Base-by-base conservation (phyloP, 2,888 invertebrate species). In the Drosophila pullipes region DNA sequence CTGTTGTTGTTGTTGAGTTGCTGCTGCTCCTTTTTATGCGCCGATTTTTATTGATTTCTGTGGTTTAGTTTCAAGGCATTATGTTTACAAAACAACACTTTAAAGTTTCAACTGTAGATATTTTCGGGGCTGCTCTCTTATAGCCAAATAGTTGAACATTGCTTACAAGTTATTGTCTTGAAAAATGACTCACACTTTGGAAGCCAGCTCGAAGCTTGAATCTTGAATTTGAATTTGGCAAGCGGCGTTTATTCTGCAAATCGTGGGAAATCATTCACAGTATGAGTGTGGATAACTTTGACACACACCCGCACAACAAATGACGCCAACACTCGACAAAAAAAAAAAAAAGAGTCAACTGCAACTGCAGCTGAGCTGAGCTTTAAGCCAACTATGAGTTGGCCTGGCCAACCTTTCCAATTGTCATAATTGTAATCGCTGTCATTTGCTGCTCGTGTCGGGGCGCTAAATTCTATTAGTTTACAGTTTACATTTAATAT, bases 91-190 rank as follows among this genome's bases (percentile, higher is more conserved):
- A 74, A 52, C 76, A 79, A 79, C 80, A 60, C 68, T 78, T 66
- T 60, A 60, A 33, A 59, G 47, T 41, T 33, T 13, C 30, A 57
- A n/a, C 28, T n/a, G 41, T 61, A 31, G 63, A 53, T 67, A 69
- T 65, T 69, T 37, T 72, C 44, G 37, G 41, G 30, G 67, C 57
- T 70, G 67, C 53, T 61, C 64, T 69, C 74, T 75, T 77, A 61
- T 62, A 66, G 61, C 58, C 78, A 16, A 76, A 76, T 73, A 55
- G 44, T 64, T 57, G 69, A 67, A 69, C 80, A 79, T 80, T 79
- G 76, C 74, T 85, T 87, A 78, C 87, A 85, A 87, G 85, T 87
- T 89, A 89, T 87, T 89, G 90, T 87, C 85, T 85, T 83, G 84
- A 76, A 86, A 86, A 89, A 85, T 85, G 89, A 85, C 72, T 85